Conservation (phyloP, 2,888 invertebrate species). For the Eristalis intricaria region DNA sequence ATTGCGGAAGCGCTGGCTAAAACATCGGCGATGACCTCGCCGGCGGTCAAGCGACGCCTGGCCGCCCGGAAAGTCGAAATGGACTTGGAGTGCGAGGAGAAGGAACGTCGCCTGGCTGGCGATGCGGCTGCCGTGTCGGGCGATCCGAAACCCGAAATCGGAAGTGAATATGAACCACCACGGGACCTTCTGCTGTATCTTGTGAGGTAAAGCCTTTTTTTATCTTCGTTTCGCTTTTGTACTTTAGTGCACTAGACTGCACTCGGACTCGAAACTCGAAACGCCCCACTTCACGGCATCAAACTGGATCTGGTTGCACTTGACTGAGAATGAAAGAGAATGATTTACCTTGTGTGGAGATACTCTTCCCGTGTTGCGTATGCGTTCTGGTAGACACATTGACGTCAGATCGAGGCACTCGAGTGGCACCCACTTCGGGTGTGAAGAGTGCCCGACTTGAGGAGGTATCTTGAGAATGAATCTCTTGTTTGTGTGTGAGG, state of each 20-base stretch:
- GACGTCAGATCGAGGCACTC: conserved; percentile 50
- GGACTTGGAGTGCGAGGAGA: conserved; percentile 78
- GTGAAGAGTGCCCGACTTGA: conserved; percentile 25
- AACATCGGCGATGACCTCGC: conserved; percentile 84
- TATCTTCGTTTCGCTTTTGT: conserved; percentile 6
- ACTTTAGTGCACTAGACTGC: neutral
- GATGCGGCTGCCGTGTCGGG: conserved; percentile 73
- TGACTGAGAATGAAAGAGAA: conserved; percentile 39
- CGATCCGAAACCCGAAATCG: conserved; percentile 72
- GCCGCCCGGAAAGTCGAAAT: conserved; percentile 83
- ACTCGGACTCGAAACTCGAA: neutral
- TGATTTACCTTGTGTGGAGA: neutral
- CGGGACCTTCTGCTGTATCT: conserved; percentile 85
- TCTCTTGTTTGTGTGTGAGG: neutral
- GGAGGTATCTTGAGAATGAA: conserved; percentile 21
- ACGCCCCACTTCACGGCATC: conserved; percentile 33
- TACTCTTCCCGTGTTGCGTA: conserved; percentile 37
- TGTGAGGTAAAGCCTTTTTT: conserved; percentile 83
- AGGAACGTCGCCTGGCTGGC: conserved; percentile 61
- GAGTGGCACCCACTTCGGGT: conserved; percentile 28
- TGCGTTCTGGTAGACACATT: conserved; percentile 50
- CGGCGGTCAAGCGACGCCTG: conserved; percentile 83
- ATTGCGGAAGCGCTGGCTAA: conserved; percentile 84
- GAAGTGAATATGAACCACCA: conserved; percentile 83
- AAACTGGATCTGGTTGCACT: conserved; percentile 67